Evolutionary conservation across 2,797 vertebrate genomes (phyloP).

Genomic region (Psittacula echo): DNA sequence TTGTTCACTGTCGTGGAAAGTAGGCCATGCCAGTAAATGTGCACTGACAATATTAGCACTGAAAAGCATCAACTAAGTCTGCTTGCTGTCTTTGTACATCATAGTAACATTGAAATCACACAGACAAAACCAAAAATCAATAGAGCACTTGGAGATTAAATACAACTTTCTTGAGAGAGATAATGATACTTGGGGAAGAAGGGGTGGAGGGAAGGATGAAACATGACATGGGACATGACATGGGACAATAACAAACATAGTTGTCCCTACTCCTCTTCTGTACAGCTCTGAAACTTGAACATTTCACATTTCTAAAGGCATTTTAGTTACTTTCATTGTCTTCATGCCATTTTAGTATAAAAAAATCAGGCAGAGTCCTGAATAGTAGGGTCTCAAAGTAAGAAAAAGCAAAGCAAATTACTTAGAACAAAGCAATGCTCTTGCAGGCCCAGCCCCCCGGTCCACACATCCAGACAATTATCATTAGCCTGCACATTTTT

Average conservation of each 20-base stretch:
- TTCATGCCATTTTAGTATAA: not conserved
- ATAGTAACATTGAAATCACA: not conserved
- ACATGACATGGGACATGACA: not conserved
- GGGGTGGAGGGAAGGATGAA: not conserved
- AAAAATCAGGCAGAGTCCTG: not conserved
- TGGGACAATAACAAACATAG: not conserved
- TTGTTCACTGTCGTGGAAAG: not conserved
- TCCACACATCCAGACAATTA: not conserved
- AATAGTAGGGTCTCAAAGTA: not conserved
- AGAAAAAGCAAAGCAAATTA: not conserved
- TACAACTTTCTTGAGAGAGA: not conserved
- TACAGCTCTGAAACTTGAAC: not conserved
- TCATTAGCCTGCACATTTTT: not conserved
- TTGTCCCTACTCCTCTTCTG: not conserved
- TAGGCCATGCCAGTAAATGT: not conserved
- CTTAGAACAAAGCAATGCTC: not conserved
- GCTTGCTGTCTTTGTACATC: not conserved
- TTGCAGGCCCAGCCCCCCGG: not conserved
- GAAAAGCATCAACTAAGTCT: not conserved
- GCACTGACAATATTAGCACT: not conserved
- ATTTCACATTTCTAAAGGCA: not conserved
- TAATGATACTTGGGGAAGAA: not conserved
- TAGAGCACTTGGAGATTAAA: not conserved
- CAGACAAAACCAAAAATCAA: not conserved
- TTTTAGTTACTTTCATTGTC: not conserved